Base-by-base conservation (phyloP, 2,113 vertebrate genomes). In the Phrynocephalus versicolor region DNA sequence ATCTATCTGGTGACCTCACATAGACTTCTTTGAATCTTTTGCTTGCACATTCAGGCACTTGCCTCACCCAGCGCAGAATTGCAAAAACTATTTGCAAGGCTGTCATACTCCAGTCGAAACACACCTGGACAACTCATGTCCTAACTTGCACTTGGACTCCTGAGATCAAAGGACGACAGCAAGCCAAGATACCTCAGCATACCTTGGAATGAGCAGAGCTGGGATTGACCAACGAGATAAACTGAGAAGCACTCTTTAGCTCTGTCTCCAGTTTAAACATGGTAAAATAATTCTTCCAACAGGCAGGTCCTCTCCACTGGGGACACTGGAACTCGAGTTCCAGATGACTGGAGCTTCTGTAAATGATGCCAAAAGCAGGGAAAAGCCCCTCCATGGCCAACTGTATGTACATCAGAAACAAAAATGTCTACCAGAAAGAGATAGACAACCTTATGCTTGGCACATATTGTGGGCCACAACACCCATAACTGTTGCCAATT, bases 191-290 rank as follows among this genome's bases (percentile, higher is more conserved):
- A 19, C 33, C 64, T 27, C 51, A 35, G 69, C 33, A 35, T 19
- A 41, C 45, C 35, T 37, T 23, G 3, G 77, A 15, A 55, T 58
- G 78, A 70, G 13, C 39, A 15, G 27, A 62, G 51, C 3, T 51
- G 55, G 39, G 60, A 30, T 25, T 86, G 69, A 39, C 70, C 45
- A 73, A 23, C 62, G 35, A 65, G 71, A 81, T 70, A 83, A 83
- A 55, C 2, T 21, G 18, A 35, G 60, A 19, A 64, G 69, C 57
- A 80, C 16, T 57, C n/a, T 19, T 13, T 72, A 80, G 21, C 10
- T n/a, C 35, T 14, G 6, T 13, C 12, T 64, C 35, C 27, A 74
- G 27, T 83, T 79, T 62, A 58, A 79, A 80, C 55, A 77, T 58
- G 65, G 21, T 8, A 25, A 74, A 78, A 30, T 35, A 62, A 58